A percentile compares a stretch with the other conserved stretches of the same genome.
Evolutionary conservation across 2,113 vertebrate species (phyloP).

Genomic region (Actenoides hombroni): DNA sequence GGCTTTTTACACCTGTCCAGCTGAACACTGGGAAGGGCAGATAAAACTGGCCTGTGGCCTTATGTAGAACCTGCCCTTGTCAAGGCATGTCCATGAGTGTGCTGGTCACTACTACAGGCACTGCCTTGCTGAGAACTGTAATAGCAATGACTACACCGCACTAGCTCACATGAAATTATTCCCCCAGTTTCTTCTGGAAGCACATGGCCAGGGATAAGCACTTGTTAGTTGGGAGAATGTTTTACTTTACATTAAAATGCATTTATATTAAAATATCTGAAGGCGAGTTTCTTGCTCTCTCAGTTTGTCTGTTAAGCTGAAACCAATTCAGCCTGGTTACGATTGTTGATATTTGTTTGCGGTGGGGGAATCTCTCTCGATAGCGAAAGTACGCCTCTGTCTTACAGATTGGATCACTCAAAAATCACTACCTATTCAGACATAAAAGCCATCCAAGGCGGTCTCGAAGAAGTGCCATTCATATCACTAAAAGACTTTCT

Average conservation of each 20-base stretch:
- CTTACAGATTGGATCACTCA: constrained; percentile 90
- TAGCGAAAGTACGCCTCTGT: background rate
- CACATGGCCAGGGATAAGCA: background rate
- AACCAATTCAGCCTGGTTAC: background rate
- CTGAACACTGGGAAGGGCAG: background rate
- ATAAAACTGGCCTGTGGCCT: accelerated
- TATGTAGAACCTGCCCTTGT: accelerated
- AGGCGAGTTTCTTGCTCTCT: background rate
- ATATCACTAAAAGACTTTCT: constrained; percentile 89
- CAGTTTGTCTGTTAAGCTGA: background rate
- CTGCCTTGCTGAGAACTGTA: background rate
- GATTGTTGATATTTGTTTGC: background rate
- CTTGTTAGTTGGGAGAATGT: background rate
- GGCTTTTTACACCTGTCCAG: background rate
- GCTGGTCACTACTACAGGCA: accelerated
- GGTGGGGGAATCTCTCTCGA: background rate
- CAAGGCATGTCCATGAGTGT: accelerated
- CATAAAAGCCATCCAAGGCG: constrained; percentile 86
- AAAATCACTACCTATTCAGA: constrained; percentile 94
- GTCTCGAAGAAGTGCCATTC: constrained; percentile 86
- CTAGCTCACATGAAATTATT: background rate
- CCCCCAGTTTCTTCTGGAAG: background rate
- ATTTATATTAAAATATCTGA: background rate
- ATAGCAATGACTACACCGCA: background rate
- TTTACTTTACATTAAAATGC: background rate